Base-by-base conservation (phyloP, 2,797 vertebrate genomes). In the Helicolenus hilgendorfi region DNA sequence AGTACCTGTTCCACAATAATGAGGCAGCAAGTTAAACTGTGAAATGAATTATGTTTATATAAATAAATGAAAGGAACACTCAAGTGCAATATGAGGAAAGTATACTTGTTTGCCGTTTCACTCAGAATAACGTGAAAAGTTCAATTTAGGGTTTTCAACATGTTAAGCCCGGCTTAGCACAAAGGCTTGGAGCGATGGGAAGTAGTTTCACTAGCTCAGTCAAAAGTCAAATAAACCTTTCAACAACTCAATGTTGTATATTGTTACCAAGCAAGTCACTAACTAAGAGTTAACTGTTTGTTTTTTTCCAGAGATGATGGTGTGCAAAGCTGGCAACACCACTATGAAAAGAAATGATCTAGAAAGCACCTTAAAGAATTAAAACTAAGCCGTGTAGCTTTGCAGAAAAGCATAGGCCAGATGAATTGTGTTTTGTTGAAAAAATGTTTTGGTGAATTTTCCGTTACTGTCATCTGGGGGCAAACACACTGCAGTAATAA, bases 401-500 rank as follows among this genome's bases (percentile, higher is more conserved):
- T 81, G 49, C 20, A 18, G 31, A 64, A 62, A 55, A 82, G 22
- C 49, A 26, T 3, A 35, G 33, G 10, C 24, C 67, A 76, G 73
- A 60, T 70, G 24, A 88, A 71, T 38, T 60, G 55, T 64, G 62
- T 83, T 84, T 56, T 63, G 62, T 24, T 69, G 36, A 67, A 81
- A 62, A 79, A 73, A 68, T 63, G 63, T 33, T 55, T 49, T 20
- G 58, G 45, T 65, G 18, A 65, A 53, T 81, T 64, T 41, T n/a
- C 27, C 15, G 0, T 24, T 63, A 22, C 67, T 63, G 83, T 89
- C 80, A 84, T 89, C 84, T 70, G 60, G 59, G 85, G 85, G 85
- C 60, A 79, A 81, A 83, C 38, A 49, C 22, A 27, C 82, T 73
- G 74, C 72, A 36, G 55, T 70, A 86, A 87, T 87, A 49, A 93